Evolutionary conservation across 2,888 invertebrate genomes (phyloP).

Genomic region (Erebia aethiops): DNA sequence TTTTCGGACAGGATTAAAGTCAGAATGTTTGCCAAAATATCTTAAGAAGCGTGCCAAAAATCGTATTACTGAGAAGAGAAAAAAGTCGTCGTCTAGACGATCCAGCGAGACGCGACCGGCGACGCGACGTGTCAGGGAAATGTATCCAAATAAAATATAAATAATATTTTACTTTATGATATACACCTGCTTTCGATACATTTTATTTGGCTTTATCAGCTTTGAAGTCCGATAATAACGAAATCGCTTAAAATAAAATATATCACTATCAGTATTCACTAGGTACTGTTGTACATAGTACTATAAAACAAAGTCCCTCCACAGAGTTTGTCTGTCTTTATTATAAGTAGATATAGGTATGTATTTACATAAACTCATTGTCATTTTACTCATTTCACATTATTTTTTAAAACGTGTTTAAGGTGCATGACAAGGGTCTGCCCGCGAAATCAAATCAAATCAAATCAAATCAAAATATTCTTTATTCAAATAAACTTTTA

Average conservation of each 20-base stretch:
- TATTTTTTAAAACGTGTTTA: too few relatives aligned
- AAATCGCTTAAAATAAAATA: not conserved
- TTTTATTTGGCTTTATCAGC: not conserved
- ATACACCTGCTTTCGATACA: conserved; percentile 1
- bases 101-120: conserved; percentile 68
- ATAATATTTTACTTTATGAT: conserved; percentile 12
- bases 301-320: too few relatives aligned
- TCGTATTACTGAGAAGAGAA: conserved; percentile 76
- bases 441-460: too few relatives aligned
- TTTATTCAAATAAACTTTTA: too few relatives aligned
- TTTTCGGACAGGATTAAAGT: conserved; percentile 72
- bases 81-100: conserved; percentile 75
- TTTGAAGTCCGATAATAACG: not conserved
- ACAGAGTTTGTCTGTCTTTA: too few relatives aligned
- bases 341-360: too few relatives aligned
- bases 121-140: conserved; percentile 63
- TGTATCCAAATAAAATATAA: conserved; percentile 26
- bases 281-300: too few relatives aligned
- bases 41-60: conserved; percentile 74
- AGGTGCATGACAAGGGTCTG: too few relatives aligned
- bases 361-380: too few relatives aligned
- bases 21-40: conserved; percentile 74
- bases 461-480: too few relatives aligned
- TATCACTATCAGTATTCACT: too few relatives aligned
- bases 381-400: too few relatives aligned